Evolutionary conservation across 2,113 vertebrate genomes (phyloP).

Genomic region (Mirza zaza): DNA sequence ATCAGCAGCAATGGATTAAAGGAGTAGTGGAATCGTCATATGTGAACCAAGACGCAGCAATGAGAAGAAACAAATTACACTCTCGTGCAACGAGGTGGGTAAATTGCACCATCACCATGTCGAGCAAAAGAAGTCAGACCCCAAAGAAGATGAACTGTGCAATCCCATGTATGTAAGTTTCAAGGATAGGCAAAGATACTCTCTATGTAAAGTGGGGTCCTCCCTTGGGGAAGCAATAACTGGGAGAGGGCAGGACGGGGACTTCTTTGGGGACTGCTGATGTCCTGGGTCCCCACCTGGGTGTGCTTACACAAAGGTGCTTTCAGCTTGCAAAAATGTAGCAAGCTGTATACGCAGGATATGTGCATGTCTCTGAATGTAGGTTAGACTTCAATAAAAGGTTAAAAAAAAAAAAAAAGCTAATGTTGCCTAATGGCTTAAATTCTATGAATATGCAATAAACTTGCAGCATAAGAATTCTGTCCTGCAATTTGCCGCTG

Average conservation of each 20-base stretch:
- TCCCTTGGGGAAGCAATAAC: neutral
- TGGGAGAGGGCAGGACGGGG: neutral
- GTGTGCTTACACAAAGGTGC: neutral
- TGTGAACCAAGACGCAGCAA: neutral
- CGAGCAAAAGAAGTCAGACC: neutral
- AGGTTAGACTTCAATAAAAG: conserved; percentile 76
- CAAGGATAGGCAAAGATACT: neutral
- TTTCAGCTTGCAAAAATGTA: conserved; percentile 28
- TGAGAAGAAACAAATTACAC: neutral
- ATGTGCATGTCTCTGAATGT: conserved; percentile 62
- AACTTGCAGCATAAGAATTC: conserved; percentile 80
- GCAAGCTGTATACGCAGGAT: neutral
- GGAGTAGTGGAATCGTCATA: neutral
- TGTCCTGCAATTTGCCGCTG: conserved; percentile 80
- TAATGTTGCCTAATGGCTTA: conserved; percentile 81
- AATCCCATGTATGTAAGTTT: neutral
- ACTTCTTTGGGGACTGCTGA: neutral
- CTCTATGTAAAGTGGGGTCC: neutral
- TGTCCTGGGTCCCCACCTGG: neutral
- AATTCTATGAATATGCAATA: conserved; percentile 81
- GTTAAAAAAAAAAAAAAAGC: conserved; percentile 52
- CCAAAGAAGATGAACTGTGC: neutral
- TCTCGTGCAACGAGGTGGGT: neutral
- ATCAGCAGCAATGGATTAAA: no score
- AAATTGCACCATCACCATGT: neutral